These are phyloP conservation scores for Eumaeus atala DNA, from an alignment of 1,140 invertebrate species.

Conservation along the genomic window DNA sequence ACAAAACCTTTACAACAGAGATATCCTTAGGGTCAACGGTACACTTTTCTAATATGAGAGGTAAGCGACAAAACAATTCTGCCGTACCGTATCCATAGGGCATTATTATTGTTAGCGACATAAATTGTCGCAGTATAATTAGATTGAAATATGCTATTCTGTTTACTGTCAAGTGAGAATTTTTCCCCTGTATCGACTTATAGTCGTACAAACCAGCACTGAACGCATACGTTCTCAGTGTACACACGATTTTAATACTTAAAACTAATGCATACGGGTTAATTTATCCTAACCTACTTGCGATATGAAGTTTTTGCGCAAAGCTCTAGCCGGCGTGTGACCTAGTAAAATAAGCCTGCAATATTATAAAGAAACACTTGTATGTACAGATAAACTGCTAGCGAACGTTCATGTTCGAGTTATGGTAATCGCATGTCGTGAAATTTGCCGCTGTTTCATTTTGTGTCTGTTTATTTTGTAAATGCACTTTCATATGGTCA, in stretches of 20 bases:
- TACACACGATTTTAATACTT: not conserved
- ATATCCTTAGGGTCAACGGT: too few relatives aligned
- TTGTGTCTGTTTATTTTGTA: not conserved
- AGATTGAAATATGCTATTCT: not conserved
- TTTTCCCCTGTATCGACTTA: constrained; percentile 9
- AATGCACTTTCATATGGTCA: not conserved
- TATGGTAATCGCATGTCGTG: not conserved
- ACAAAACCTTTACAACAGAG: too few relatives aligned
- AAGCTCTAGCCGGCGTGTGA: constrained; percentile 33
- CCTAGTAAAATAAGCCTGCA: constrained; percentile 47
- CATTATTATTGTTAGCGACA: too few relatives aligned
- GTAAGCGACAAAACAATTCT: too few relatives aligned
- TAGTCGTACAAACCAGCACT: not conserved
- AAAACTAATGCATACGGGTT: not conserved
- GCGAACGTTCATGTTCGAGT: constrained; percentile 1
- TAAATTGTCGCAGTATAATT: too few relatives aligned
- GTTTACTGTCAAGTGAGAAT: constrained; percentile 4
- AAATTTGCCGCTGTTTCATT: not conserved
- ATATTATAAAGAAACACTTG: constrained; percentile 31
- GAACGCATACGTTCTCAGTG: not conserved
- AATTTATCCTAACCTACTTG: not conserved
- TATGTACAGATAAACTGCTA: constrained; percentile 15
- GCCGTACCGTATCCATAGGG: too few relatives aligned
- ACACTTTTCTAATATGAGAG: too few relatives aligned
- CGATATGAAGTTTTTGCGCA: constrained; percentile 17